Conservation (phyloP, 2,797 vertebrate genomes). For the Gallinago nigripennis region DNA sequence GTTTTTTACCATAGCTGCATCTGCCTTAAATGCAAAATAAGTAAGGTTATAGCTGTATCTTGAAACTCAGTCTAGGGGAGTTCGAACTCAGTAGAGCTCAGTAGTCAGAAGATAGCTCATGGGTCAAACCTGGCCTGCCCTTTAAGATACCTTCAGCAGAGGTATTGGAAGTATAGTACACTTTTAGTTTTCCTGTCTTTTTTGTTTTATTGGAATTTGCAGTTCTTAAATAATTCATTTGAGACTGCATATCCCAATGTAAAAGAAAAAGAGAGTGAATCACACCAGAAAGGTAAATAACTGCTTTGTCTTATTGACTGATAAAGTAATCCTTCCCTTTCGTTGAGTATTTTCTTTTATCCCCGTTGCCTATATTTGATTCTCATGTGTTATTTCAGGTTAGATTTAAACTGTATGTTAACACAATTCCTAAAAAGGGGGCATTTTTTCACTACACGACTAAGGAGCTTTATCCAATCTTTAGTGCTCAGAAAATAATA, state of each 20-base stretch:
- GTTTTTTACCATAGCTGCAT: background rate
- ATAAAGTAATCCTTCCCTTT: background rate
- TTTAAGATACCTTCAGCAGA: background rate
- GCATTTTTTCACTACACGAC: fast-evolving
- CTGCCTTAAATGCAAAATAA: background rate
- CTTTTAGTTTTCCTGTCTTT: background rate
- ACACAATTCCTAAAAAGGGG: background rate
- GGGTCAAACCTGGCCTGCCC: background rate
- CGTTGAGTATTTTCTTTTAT: background rate
- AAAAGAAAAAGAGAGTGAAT: background rate
- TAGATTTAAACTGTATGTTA: background rate
- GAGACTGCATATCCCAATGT: background rate
- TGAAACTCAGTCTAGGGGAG: background rate
- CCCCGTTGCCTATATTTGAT: background rate
- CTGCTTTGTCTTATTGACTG: background rate
- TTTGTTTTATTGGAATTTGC: background rate
- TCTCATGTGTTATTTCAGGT: background rate
- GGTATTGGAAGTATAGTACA: background rate
- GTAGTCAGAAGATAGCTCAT: background rate
- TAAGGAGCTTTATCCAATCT: background rate
- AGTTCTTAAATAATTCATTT: background rate
- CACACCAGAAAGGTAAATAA: background rate
- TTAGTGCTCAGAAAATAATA: background rate
- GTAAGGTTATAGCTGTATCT: background rate
- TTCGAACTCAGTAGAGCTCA: background rate